Evolutionary conservation across 2,113 vertebrate species (phyloP).

Genomic region (Amblyornis subalaris): DNA sequence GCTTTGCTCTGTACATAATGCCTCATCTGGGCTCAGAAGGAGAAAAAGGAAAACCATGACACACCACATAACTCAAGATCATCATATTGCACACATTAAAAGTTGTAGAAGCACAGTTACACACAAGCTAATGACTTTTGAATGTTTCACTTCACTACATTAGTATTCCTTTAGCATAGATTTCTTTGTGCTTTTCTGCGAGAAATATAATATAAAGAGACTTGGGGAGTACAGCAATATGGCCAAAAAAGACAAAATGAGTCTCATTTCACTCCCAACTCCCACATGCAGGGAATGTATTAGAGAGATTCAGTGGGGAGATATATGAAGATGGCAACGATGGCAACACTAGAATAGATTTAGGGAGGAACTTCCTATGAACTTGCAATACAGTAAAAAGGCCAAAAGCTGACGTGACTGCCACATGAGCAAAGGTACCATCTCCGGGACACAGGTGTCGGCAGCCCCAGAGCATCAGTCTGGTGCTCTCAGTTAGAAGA

Average conservation of each 20-base stretch:
- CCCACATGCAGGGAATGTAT: constrained; percentile 20
- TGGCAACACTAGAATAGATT: background rate
- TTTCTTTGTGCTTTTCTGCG: background rate
- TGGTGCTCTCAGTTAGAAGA: background rate
- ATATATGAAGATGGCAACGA: background rate
- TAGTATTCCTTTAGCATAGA: constrained; percentile 53
- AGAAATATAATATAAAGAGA: constrained; percentile 54
- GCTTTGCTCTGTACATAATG: background rate
- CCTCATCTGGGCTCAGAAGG: background rate
- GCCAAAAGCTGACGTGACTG: background rate
- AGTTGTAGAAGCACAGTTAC: constrained; percentile 33
- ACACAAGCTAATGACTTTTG: constrained; percentile 38
- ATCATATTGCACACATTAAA: background rate
- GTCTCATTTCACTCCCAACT: constrained; percentile 41
- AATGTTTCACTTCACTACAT: constrained; percentile 40
- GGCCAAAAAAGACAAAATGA: constrained; percentile 50
- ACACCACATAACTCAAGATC: constrained; percentile 10
- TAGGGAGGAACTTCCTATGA: background rate
- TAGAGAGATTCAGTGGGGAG: constrained; percentile 22
- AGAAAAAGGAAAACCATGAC: constrained; percentile 5
- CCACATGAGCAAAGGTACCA: background rate
- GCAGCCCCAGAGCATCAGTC: background rate
- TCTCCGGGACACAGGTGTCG: background rate
- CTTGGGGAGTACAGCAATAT: constrained; percentile 40
- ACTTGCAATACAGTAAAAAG: background rate